Base-by-base conservation (phyloP, 2,797 vertebrate genomes). In the Todus mexicanus region DNA sequence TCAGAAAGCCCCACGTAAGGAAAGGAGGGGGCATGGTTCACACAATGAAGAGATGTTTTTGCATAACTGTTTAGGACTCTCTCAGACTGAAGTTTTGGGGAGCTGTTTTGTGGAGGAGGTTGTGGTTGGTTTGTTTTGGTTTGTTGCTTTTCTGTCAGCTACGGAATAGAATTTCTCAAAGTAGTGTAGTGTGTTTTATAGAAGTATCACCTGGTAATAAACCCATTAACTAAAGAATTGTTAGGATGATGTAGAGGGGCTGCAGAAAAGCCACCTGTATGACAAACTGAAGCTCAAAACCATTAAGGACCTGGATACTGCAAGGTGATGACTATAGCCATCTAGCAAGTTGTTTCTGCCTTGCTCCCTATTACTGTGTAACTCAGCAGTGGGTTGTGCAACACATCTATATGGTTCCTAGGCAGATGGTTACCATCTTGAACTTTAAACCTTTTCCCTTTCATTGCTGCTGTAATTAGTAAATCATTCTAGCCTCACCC, bases 401-500 rank as follows among this genome's bases (percentile, higher is more conserved):
- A 47, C 6, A 0, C 27, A 40, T 11, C 42, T 64, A 2, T 50
- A 25, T 82, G 38, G n/a, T 76, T 82, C 73, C 72, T 72, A 37
- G 50, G 40, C 3, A 2, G 63, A 37, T 83, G 64, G 54, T 95
- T 94, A 40, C 53, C n/a, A 6, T 70, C 48, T 50, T 94, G 95
- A 90, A 95, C 95, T 80, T 96, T 97, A 93, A 91, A 95, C 96
- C 22, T 81, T 76, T 88, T 91, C 31, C 47, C 11, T 92, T 90
- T 93, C 69, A 57, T 81, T 93, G 56, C 79, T 90, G 73, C 79
- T 79, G n/a, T 91, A 85, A 94, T 79, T 87, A 60, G 85, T 77
- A 85, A 89, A 50, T 77, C 65, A 45, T 84, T 73, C 75, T 64
- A 63, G 77, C 61, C 38, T 69, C 76, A 84, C 92, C 84, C 51